Evolutionary conservation across 2,888 invertebrate species (phyloP).

Genomic region (Xanthorhoe designata): DNA sequence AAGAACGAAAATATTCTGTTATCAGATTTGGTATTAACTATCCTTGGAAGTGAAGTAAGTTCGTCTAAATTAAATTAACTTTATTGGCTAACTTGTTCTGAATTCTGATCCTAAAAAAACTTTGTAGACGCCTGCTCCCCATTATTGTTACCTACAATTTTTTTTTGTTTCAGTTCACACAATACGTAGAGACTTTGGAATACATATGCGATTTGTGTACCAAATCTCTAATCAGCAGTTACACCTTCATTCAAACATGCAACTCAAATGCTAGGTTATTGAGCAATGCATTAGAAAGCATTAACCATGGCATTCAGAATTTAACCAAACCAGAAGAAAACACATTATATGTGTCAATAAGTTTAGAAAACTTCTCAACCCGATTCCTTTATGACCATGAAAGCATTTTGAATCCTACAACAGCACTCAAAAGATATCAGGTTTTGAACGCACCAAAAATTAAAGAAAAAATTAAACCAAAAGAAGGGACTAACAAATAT

Average conservation of each 20-base stretch:
- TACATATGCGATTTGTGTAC: slow-evolving; percentile 61
- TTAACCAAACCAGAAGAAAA: slow-evolving; percentile 43
- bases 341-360: slow-evolving; percentile 61
- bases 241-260: slow-evolving; percentile 58
- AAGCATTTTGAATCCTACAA: slow-evolving; percentile 38
- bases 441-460: slow-evolving; percentile 31
- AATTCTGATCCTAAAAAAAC: too few species aligned
- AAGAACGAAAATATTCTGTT: slow-evolving; percentile 51
- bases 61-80: not conserved
- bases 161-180: slow-evolving; percentile 58
- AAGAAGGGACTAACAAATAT: slow-evolving; percentile 32
- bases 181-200: slow-evolving; percentile 55
- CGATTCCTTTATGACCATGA: slow-evolving; percentile 60
- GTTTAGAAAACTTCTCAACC: slow-evolving; percentile 53
- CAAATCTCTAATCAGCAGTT: slow-evolving; percentile 55
- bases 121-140: not conserved
- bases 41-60: slow-evolving; percentile 63
- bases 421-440: slow-evolving; percentile 54
- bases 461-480: slow-evolving; percentile 20
- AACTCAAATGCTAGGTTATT: slow-evolving; percentile 55
- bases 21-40: slow-evolving; percentile 55
- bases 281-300: slow-evolving; percentile 50
- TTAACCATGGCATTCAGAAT: slow-evolving; percentile 51
- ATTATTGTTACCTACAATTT: not conserved
- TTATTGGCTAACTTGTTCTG: too few species aligned